Base-by-base conservation (phyloP, 1,140 invertebrate species). In the Eurosta solidaginis region DNA sequence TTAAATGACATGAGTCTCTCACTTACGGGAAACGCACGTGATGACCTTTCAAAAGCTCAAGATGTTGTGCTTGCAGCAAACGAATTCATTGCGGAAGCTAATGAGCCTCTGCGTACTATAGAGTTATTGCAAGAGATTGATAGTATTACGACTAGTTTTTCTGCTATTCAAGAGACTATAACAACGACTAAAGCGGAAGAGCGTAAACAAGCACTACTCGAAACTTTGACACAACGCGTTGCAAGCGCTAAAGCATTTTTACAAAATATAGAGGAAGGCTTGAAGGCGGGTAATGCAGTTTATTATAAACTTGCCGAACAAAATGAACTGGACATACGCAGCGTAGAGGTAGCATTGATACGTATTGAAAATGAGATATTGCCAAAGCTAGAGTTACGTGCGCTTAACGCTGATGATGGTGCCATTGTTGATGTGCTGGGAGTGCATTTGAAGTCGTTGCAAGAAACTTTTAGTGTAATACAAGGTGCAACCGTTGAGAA, bases 71-170 rank as follows among this genome's bases (percentile, higher is more conserved):
- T 87, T 5, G 78, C 80, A 1, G 82, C 85, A 3, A 85, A 82
- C 29, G 84, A 87, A 77, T 87, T 87, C 33, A 87, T 87, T 52
- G 85, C 85, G 45, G 81, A 83, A 10, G 84, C 80, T 54, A 83
- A 86, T 20, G 78, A 33, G 2, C 63, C 76, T 17, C 80, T 87
- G 52, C 79, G 84, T 4, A 83, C 83, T 10, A 86, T 87, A 45
- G 84, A 87, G 74, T 36, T 87, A 0, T 33, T 87, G 1, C 85
- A 87, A 29, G 85, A 87, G 80, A 83, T 87, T 7, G 85, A 87
- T 78, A 77, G 77, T 20, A 80, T 86, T 68, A 81, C 81, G 5
- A 79, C 78, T 0, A 82, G 84, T 42, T 42, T 86, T 36, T 17
- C 6, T 68, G 33, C 59, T 22, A 36, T 68, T 68, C 12, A 20